phyloP scores from a whole-genome alignment of 2,113 vertebrate genomes.

The Bubalus kerabau region DNA sequence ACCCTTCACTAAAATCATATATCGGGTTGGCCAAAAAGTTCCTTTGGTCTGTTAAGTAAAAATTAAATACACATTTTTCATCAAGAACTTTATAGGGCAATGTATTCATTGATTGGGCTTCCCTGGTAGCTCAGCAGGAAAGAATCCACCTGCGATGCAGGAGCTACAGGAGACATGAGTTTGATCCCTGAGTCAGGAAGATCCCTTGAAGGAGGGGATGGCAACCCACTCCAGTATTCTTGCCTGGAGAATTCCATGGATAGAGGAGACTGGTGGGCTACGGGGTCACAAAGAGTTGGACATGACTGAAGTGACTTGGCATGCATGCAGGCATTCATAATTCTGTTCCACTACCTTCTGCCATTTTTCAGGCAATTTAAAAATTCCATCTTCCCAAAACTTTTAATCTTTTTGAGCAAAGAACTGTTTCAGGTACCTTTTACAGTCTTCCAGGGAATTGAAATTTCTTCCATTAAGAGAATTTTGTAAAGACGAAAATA shows the following conservation, averaged over 20 bases:
- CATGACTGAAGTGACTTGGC: not conserved
- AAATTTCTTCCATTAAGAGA: not conserved
- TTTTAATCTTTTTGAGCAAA: not conserved
- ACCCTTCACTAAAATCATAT: not conserved
- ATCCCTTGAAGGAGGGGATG: not conserved
- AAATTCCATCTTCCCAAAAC: not conserved
- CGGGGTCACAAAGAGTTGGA: fast-evolving
- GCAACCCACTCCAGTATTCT: not conserved
- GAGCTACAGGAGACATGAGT: not conserved
- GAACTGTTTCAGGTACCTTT: not conserved
- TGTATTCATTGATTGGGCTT: not conserved
- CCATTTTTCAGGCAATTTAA: not conserved
- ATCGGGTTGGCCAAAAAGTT: not conserved
- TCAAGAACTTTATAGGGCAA: not conserved
- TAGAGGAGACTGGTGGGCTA: not conserved
- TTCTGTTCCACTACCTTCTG: not conserved
- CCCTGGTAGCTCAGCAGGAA: not conserved
- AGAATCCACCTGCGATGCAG: not conserved
- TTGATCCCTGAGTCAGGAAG: not conserved
- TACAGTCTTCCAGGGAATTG: not conserved
- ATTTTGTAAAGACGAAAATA: not conserved
- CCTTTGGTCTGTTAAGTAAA: not conserved
- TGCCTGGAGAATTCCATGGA: not conserved
- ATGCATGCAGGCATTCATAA: not conserved
- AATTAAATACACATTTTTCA: not conserved